A percentile compares a stretch with the other conserved stretches of the same genome.
phyloP scores from a whole-genome alignment of 2,113 vertebrate species.

The Salvelinus fontinalis region DNA sequence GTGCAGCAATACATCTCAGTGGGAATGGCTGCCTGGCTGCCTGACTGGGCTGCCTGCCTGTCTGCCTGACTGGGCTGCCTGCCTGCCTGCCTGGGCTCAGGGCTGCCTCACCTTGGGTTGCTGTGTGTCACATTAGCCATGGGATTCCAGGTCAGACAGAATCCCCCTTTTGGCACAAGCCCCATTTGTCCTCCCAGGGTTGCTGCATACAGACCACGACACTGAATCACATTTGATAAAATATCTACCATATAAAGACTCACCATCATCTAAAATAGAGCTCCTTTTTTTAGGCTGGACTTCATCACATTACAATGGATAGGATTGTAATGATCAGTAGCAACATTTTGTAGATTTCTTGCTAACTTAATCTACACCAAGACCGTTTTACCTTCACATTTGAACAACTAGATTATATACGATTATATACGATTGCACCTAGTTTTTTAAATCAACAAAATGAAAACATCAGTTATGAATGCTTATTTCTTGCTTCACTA shows the following conservation, averaged over 20 bases:
- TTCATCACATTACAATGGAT: neutral
- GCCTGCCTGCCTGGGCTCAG: neutral
- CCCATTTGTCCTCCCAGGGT: too few species aligned
- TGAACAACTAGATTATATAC: slow-evolving; percentile 24
- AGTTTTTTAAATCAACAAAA: slow-evolving; percentile 47
- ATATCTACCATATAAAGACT: too few species aligned
- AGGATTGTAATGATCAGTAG: too few species aligned
- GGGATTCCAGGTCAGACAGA: neutral
- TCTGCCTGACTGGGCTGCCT: neutral
- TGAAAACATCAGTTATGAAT: slow-evolving; percentile 70
- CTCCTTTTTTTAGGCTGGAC: neutral
- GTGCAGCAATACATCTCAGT: slow-evolving; percentile 20
- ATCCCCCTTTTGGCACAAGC: neutral
- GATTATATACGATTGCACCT: slow-evolving; percentile 45
- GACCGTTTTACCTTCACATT: slow-evolving; percentile 36
- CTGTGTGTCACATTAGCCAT: slow-evolving; percentile 25
- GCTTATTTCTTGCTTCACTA: slow-evolving; percentile 63
- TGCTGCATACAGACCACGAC: too few species aligned
- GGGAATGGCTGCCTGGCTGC: neutral
- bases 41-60: neutral
- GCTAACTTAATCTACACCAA: too few species aligned
- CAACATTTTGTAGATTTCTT: too few species aligned
- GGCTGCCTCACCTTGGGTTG: slow-evolving; percentile 36
- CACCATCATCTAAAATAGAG: too few species aligned
- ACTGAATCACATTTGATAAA: too few species aligned